A percentile compares a stretch with the other conserved stretches of the same genome.
Conservation (phyloP, 2,797 vertebrate genomes). For the Alcedo quadribrachys region DNA sequence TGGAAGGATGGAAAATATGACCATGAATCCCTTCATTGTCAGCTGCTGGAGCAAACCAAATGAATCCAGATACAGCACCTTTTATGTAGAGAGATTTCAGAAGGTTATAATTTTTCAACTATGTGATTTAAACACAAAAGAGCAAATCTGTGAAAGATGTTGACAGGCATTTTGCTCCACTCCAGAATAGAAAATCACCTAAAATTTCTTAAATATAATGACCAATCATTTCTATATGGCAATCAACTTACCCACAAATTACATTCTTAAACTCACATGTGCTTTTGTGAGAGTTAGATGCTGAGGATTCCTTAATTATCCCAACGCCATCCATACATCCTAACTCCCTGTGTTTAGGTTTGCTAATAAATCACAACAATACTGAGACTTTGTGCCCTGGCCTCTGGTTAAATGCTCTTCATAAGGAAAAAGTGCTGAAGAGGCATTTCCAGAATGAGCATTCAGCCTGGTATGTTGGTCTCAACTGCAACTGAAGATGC, state of each 20-base stretch:
- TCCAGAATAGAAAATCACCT: not conserved
- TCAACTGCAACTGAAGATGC: conserved; percentile 54
- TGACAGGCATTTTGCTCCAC: not conserved
- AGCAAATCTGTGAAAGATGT: accelerated
- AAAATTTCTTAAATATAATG: not conserved
- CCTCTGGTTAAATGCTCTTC: conserved; percentile 17
- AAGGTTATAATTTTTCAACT: not conserved
- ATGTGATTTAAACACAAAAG: not conserved
- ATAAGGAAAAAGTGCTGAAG: conserved; percentile 16
- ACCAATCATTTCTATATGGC: not conserved
- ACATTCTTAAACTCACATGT: not conserved
- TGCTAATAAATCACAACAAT: conserved; percentile 22
- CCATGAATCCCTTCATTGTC: not conserved
- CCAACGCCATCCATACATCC: conserved; percentile 4
- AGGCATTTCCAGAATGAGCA: conserved; percentile 8
- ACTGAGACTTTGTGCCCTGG: not conserved
- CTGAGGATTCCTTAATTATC: conserved; percentile 28
- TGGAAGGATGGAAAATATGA: not conserved
- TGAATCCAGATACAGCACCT: not conserved
- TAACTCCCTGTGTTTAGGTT: not conserved
- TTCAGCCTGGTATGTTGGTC: conserved; percentile 27
- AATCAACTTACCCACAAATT: not conserved
- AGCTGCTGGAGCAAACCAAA: not conserved
- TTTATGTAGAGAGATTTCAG: not conserved
- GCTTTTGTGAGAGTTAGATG: not conserved